A percentile compares a stretch with the other conserved stretches of the same genome.
These are phyloP conservation scores for Mesocricetus auratus DNA, from an alignment of 2,113 vertebrate genomes.

Conservation along the genomic window DNA sequence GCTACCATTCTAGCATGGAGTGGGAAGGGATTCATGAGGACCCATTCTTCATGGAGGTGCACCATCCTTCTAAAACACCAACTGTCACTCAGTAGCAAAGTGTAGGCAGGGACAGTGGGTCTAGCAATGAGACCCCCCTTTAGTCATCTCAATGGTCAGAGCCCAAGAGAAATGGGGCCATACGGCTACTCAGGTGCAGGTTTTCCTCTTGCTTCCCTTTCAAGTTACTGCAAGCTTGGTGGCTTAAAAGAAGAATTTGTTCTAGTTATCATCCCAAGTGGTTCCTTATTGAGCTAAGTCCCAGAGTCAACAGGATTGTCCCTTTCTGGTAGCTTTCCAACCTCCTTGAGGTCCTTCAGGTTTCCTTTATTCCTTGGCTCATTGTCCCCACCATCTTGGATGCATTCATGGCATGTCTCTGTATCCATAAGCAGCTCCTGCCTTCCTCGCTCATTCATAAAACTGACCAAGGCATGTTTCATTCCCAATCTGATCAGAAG, in stretches of 20 bases:
- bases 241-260: neutral
- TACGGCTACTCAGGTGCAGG: neutral
- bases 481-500: neutral
- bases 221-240: neutral
- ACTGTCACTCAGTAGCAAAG: neutral
- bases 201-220: neutral
- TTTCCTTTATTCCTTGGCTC: neutral
- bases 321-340: neutral
- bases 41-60: neutral
- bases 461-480: neutral
- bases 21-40: neutral
- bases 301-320: neutral
- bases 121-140: neutral
- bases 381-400: neutral
- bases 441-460: neutral
- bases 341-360: neutral
- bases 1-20: neutral
- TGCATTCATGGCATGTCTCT: neutral
- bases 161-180: no score
- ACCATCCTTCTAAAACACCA: neutral
- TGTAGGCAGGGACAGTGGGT: fast-evolving
- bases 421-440: neutral
- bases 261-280: neutral
- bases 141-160: neutral
- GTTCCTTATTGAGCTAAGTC: neutral